Conservation (phyloP, 2,888 invertebrate species). For the Spodoptera littoralis region DNA sequence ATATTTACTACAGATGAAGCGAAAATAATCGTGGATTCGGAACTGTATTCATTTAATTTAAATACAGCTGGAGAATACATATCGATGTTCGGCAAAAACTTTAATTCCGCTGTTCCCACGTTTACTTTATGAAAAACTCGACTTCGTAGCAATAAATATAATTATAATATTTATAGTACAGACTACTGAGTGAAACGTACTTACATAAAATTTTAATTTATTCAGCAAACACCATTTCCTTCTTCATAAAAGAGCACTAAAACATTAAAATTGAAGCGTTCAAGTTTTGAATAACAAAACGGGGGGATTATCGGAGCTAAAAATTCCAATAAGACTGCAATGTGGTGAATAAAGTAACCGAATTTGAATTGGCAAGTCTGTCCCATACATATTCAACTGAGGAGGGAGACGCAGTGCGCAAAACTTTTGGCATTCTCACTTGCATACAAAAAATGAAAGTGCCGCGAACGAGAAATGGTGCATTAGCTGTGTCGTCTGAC, state of each 20-base stretch:
- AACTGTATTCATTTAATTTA: too few relatives aligned
- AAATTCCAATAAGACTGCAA: constrained; percentile 74
- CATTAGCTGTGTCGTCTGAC: constrained; percentile 63
- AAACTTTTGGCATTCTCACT: constrained; percentile 88
- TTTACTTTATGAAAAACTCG: background rate
- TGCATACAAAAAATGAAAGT: constrained; percentile 87
- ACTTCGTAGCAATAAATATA: background rate
- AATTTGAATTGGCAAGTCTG: constrained; percentile 85
- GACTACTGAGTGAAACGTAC: too few relatives aligned
- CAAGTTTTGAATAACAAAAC: constrained; percentile 55
- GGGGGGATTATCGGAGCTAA: constrained; percentile 47
- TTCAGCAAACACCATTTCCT: constrained; percentile 10
- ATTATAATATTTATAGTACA: background rate
- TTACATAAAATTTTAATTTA: constrained; percentile 15
- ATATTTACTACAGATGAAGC: too few relatives aligned
- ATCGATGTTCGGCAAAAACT: too few relatives aligned
- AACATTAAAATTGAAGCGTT: constrained; percentile 23
- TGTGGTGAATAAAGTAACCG: constrained; percentile 76
- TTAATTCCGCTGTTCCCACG: background rate
- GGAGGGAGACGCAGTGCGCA: constrained; percentile 84
- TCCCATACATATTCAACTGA: constrained; percentile 83
- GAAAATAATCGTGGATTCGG: too few relatives aligned
- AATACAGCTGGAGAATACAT: too few relatives aligned
- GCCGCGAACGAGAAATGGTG: constrained; percentile 71
- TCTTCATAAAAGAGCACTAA: constrained; percentile 30